Conservation (phyloP, 1,140 invertebrate species). For the Phthorimaea operculella region DNA sequence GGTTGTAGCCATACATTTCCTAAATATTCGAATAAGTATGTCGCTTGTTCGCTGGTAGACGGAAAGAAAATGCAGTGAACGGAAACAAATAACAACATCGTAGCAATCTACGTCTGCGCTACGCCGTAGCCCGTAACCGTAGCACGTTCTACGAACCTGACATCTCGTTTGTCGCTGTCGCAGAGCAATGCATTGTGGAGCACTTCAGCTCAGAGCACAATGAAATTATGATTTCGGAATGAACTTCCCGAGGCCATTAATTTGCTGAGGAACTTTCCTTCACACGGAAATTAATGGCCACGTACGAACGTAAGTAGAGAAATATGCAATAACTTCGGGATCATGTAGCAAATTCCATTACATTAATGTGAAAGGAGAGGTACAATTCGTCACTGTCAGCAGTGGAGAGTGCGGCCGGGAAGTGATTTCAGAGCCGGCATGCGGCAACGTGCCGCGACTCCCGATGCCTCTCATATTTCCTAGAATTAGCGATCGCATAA, state of each 20-base stretch:
- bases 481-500: conserved; percentile 38
- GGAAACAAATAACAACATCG: not conserved
- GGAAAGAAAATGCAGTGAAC: not conserved
- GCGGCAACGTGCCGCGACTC: conserved; percentile 49
- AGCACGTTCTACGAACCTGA: not conserved
- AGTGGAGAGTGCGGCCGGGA: conserved; percentile 31
- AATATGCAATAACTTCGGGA: conserved; percentile 48
- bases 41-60: no score
- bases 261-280: not conserved
- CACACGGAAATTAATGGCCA: not conserved
- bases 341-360: conserved; percentile 62
- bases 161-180: not conserved
- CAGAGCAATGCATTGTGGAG: not conserved
- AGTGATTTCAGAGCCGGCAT: conserved; percentile 54
- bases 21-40: no score
- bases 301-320: conserved; percentile 17
- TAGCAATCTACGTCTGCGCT: not conserved
- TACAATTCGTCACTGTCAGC: conserved; percentile 59
- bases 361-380: conserved; percentile 58
- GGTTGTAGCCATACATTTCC: no score
- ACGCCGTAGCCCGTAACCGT: not conserved
- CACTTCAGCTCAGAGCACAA: not conserved
- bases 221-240: not conserved
- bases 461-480: conserved; percentile 31
- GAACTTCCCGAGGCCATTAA: not conserved